These are phyloP conservation scores for Oreochromis mossambicus DNA, from an alignment of 2,797 vertebrate genomes.

Conservation along the genomic window DNA sequence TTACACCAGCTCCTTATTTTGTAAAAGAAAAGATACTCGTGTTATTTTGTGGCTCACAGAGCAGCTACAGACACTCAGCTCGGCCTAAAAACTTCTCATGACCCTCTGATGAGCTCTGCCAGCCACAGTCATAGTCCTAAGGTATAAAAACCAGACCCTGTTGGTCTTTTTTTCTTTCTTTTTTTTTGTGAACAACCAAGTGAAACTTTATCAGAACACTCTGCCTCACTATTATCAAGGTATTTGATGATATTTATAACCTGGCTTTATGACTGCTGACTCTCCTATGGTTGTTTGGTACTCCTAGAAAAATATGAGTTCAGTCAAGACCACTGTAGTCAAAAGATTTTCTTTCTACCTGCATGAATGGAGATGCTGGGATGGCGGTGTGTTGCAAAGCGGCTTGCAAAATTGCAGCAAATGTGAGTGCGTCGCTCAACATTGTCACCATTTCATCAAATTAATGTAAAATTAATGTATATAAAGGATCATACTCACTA, in stretches of 20 bases:
- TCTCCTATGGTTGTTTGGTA: neutral
- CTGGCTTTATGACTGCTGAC: neutral
- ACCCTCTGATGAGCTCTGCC: neutral
- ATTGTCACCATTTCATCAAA: neutral
- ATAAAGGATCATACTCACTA: neutral
- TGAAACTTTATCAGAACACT: neutral
- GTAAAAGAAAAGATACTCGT: neutral
- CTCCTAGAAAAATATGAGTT: neutral
- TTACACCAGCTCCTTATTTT: neutral
- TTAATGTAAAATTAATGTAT: neutral
- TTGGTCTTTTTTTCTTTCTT: neutral
- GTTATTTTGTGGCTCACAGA: neutral
- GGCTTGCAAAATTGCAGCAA: neutral
- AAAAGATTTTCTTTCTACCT: neutral
- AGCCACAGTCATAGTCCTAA: neutral
- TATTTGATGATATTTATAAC: neutral
- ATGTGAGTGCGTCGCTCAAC: neutral
- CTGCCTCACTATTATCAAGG: neutral
- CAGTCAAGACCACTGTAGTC: neutral
- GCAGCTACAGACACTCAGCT: neutral
- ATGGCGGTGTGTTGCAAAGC: neutral
- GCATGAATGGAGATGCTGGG: neutral
- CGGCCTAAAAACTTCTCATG: neutral
- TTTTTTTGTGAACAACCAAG: neutral
- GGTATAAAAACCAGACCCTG: neutral